phyloP scores from a whole-genome alignment of 2,888 invertebrate species.

The Apoda limacodes region DNA sequence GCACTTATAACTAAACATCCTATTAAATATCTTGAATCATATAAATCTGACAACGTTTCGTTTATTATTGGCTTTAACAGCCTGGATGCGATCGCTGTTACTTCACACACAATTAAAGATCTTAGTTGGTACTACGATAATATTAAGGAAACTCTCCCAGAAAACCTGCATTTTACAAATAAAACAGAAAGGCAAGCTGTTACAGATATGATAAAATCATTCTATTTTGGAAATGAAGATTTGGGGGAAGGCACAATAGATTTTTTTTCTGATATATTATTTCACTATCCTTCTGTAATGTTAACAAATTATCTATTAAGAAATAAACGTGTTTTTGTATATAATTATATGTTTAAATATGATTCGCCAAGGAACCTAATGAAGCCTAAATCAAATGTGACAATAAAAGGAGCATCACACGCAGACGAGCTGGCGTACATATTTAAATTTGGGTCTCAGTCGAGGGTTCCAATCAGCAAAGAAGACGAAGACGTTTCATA shows the following conservation, averaged over 20 bases:
- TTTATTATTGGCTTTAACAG: slow-evolving; percentile 36
- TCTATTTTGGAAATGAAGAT: slow-evolving; percentile 26
- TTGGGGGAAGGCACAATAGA: slow-evolving; percentile 17
- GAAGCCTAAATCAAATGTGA: slow-evolving; percentile 11
- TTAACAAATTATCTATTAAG: slow-evolving; percentile 22
- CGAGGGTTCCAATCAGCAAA: slow-evolving; percentile 14
- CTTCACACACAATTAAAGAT: slow-evolving; percentile 15
- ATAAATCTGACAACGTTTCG: slow-evolving; percentile 29
- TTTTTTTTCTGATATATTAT: slow-evolving; percentile 26
- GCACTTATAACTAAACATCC: slow-evolving; percentile 30
- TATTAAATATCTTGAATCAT: slow-evolving; percentile 26
- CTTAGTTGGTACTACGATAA: slow-evolving; percentile 22
- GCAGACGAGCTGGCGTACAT: slow-evolving; percentile 33
- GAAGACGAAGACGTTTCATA: slow-evolving; percentile 22
- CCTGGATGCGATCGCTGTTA: slow-evolving; percentile 25
- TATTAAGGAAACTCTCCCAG: slow-evolving; percentile 17
- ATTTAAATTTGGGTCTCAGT: slow-evolving; percentile 22
- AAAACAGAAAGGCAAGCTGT: slow-evolving; percentile 19
- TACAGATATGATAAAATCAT: slow-evolving; percentile 18
- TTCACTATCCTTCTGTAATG: slow-evolving; percentile 24
- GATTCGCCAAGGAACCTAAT: slow-evolving; percentile 24
- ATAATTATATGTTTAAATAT: slow-evolving; percentile 29
- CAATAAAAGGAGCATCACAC: slow-evolving; percentile 24
- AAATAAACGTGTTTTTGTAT: slow-evolving; percentile 22
- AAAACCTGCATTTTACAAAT: slow-evolving; percentile 18